Evolutionary conservation across 2,113 vertebrate genomes (phyloP).

Genomic region (Natator depressus): DNA sequence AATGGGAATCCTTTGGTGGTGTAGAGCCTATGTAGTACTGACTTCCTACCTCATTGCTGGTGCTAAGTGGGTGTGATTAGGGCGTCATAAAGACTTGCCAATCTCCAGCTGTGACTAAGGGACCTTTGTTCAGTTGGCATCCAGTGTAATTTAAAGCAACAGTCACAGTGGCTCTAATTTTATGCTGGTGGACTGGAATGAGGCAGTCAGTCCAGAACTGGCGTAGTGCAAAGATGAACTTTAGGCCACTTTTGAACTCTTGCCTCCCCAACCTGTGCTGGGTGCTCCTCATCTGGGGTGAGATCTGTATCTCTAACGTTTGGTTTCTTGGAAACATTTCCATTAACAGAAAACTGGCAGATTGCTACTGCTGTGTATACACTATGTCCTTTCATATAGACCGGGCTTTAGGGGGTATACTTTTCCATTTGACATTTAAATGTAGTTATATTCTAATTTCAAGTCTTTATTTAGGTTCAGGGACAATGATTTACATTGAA

Average conservation of each 20-base stretch:
- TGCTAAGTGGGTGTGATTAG: too few species aligned
- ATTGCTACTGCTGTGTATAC: background rate
- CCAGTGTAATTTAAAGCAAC: too few species aligned
- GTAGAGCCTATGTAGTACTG: background rate
- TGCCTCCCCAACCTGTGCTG: background rate
- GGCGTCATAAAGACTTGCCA: too few species aligned
- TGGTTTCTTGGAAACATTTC: background rate
- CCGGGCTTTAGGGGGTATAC: background rate
- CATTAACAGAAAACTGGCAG: background rate
- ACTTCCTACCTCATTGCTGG: too few species aligned
- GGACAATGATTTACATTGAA: background rate
- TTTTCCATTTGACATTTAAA: background rate
- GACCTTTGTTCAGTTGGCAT: too few species aligned
- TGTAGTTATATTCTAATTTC: background rate
- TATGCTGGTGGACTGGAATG: background rate
- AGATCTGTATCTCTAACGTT: too few species aligned
- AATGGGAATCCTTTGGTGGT: background rate
- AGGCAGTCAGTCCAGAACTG: background rate
- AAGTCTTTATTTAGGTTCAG: background rate
- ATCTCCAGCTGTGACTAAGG: too few species aligned
- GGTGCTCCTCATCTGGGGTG: background rate
- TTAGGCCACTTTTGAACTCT: background rate
- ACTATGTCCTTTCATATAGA: background rate
- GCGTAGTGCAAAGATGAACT: background rate
- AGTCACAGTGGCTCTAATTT: background rate